Evolutionary conservation across 1,140 invertebrate species (phyloP).

Genomic region (Danaus plexippus): DNA sequence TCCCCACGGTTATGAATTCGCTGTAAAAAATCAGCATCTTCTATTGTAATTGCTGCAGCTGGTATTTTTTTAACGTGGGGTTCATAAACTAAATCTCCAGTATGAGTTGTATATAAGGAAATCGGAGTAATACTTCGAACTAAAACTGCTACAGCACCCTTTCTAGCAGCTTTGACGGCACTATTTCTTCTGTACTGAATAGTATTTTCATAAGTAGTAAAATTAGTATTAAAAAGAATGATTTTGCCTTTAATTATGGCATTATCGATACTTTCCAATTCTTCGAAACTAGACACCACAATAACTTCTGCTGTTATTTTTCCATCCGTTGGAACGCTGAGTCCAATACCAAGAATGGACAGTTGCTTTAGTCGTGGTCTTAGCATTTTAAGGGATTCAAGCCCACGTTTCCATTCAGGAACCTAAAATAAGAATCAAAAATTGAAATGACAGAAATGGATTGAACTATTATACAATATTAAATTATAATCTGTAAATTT

Average conservation of each 20-base stretch:
- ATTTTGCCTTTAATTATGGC: slow-evolving; percentile 78
- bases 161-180: slow-evolving; percentile 76
- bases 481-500: not conserved
- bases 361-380: slow-evolving; percentile 73
- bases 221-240: slow-evolving; percentile 81
- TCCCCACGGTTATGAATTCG: slow-evolving; percentile 76
- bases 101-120: slow-evolving; percentile 80
- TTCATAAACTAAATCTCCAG: slow-evolving; percentile 76
- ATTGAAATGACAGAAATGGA: not conserved
- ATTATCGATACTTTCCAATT: slow-evolving; percentile 69
- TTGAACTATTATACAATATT: slow-evolving; percentile 54
- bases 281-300: slow-evolving; percentile 78
- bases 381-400: slow-evolving; percentile 75
- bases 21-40: slow-evolving; percentile 83
- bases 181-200: slow-evolving; percentile 56
- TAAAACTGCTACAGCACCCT: slow-evolving; percentile 83
- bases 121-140: slow-evolving; percentile 83
- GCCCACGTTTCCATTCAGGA: slow-evolving; percentile 70
- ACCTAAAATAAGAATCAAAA: slow-evolving; percentile 49
- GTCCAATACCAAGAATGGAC: slow-evolving; percentile 77
- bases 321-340: slow-evolving; percentile 76
- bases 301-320: slow-evolving; percentile 81
- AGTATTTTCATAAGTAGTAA: slow-evolving; percentile 74
- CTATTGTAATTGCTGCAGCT: slow-evolving; percentile 83
- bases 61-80: slow-evolving; percentile 79